Percentiles rank a stretch among this genome's conserved stretches.
Evolutionary conservation across 2,797 vertebrate genomes (phyloP).

Genomic region (Numenius phaeopus): DNA sequence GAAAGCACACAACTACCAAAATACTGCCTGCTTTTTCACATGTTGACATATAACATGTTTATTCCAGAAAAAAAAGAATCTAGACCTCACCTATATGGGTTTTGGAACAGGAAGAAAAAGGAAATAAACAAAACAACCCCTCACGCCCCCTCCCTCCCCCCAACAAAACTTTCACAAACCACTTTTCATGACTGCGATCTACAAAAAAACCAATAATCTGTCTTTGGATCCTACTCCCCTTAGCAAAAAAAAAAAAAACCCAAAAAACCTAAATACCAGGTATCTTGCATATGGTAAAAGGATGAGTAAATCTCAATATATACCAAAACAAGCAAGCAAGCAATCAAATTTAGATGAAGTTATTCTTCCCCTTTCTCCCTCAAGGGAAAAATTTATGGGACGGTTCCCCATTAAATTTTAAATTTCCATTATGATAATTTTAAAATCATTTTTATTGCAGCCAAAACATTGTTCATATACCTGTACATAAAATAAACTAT

Average conservation of each 20-base stretch:
- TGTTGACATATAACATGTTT: conserved; percentile 32
- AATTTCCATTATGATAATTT: background rate
- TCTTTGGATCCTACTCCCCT: background rate
- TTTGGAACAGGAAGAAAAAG: background rate
- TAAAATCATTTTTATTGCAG: background rate
- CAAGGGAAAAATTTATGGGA: background rate
- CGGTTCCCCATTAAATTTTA: background rate
- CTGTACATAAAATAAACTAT: background rate
- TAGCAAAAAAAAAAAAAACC: background rate
- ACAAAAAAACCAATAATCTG: background rate
- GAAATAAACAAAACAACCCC: background rate
- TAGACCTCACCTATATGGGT: background rate
- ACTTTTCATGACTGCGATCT: conserved; percentile 55
- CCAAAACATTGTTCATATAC: background rate
- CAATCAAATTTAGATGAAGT: background rate
- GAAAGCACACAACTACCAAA: conserved; percentile 68
- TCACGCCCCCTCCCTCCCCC: background rate
- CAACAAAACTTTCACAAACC: background rate
- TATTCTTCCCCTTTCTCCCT: background rate
- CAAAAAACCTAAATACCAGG: background rate
- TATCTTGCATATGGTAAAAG: background rate
- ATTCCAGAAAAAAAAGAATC: conserved; percentile 6
- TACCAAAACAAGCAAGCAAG: background rate
- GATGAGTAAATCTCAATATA: background rate
- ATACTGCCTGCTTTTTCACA: conserved; percentile 62